Evolutionary conservation across 30 jellyfish, hydroid and myxozoan species (phyloP).

Genomic region (Hydractinia echinata): DNA sequence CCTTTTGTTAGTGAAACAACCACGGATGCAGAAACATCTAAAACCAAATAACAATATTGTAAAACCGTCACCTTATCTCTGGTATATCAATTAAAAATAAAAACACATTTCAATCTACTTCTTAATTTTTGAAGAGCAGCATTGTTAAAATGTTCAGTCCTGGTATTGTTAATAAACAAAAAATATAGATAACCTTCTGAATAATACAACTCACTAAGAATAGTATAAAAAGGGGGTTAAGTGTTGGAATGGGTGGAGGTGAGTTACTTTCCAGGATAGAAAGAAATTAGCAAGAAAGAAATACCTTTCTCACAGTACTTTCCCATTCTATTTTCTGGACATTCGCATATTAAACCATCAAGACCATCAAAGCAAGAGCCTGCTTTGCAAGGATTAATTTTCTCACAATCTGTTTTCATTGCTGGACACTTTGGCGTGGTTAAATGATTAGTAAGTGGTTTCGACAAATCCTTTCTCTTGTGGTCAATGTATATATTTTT

Average conservation of each 20-base stretch:
- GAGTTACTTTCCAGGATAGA: neutral
- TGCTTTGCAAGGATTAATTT: constrained; percentile 54
- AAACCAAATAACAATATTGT: too few species aligned
- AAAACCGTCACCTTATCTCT: too few species aligned
- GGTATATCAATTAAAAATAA: too few species aligned
- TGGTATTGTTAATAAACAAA: neutral
- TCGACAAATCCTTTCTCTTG: constrained; percentile 54
- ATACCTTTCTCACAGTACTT: constrained; percentile 68
- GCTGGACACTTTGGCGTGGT: constrained; percentile 51
- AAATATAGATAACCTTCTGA: neutral
- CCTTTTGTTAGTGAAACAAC: neutral
- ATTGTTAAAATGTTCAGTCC: too few species aligned
- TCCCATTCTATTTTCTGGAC: constrained; percentile 70
- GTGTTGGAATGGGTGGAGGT: neutral
- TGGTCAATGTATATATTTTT: constrained; percentile 70
- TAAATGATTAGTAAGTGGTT: constrained; percentile 31
- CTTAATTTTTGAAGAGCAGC: too few species aligned
- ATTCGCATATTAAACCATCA: constrained; percentile 53
- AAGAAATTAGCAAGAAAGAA: neutral
- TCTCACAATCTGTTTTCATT: constrained; percentile 34
- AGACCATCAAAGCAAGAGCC: constrained; percentile 58
- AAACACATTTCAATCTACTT: too few species aligned
- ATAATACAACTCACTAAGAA: neutral
- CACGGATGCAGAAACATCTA: neutral
- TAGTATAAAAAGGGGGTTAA: too few species aligned